A percentile compares a stretch with the other conserved stretches of the same genome.
Evolutionary conservation across 2,113 vertebrate species (phyloP).

Genomic region (Elaphurus davidianus): DNA sequence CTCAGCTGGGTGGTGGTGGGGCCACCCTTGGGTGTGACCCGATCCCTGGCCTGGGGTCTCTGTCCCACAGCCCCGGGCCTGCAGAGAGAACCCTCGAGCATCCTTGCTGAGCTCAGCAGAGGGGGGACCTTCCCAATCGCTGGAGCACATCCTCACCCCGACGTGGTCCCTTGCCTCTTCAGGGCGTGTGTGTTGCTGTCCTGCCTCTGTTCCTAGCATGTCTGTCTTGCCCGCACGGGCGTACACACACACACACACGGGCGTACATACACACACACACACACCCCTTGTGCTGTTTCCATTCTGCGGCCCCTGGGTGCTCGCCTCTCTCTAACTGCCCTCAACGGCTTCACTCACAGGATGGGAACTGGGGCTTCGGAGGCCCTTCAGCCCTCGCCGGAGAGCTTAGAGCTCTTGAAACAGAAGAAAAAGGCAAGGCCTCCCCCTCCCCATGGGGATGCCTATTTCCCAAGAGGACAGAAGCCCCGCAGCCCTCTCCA

Average conservation of each 20-base stretch:
- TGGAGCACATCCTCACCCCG: rapidly evolving
- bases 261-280: not conserved
- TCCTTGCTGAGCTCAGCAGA: not conserved
- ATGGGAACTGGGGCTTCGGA: not conserved
- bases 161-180: rapidly evolving
- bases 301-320: not conserved
- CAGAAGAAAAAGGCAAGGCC: not conserved
- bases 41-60: rapidly evolving
- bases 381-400: not conserved
- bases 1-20: not conserved
- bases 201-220: not conserved
- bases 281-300: not conserved
- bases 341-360: not conserved
- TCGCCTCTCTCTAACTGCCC: no score
- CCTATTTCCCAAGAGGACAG: not conserved
- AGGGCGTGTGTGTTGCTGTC: rapidly evolving
- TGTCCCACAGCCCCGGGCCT: not conserved
- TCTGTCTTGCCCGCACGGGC: rapidly evolving
- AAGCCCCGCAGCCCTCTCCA: not conserved
- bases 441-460: not conserved
- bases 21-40: no score
- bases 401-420: not conserved
- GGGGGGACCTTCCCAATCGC: rapidly evolving
- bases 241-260: rapidly evolving
- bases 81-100: not conserved